Percentiles rank a stretch among this genome's conserved stretches.
Conservation (phyloP, 2,888 invertebrate genomes). For the Lysandra coridon region DNA sequence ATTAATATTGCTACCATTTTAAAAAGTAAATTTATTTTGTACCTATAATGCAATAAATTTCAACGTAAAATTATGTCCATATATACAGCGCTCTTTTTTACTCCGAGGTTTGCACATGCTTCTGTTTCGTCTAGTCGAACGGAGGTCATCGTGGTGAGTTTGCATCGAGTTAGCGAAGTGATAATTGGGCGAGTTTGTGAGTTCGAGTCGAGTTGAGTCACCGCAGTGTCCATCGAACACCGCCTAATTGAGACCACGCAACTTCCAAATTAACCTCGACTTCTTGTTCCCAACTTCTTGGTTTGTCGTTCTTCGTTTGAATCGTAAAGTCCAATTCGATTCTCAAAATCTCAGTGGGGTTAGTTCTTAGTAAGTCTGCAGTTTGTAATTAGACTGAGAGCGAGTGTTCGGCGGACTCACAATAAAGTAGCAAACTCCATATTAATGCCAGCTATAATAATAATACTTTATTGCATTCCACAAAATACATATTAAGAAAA, state of each 20-base stretch:
- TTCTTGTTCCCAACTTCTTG: slow-evolving; percentile 65
- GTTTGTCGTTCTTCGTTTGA: not conserved
- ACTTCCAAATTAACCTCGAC: slow-evolving; percentile 68
- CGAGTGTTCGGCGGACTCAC: too few species aligned
- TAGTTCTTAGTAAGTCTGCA: not conserved
- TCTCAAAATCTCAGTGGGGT: not conserved
- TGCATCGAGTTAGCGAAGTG: slow-evolving; percentile 41
- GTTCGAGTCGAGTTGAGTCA: slow-evolving; percentile 38
- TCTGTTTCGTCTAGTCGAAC: not conserved
- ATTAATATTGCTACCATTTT: too few species aligned
- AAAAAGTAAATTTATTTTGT: too few species aligned
- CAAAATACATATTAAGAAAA: too few species aligned
- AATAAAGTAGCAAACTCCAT: too few species aligned
- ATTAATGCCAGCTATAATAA: too few species aligned
- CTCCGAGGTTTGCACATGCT: not conserved
- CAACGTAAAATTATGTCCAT: too few species aligned
- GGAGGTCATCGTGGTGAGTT: not conserved
- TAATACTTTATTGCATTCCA: too few species aligned
- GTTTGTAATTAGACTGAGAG: not conserved
- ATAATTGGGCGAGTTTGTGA: slow-evolving; percentile 60
- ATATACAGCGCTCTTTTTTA: too few species aligned
- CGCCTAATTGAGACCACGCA: slow-evolving; percentile 63
- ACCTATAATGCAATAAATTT: too few species aligned
- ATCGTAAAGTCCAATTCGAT: not conserved
- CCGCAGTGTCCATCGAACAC: slow-evolving; percentile 47